Evolutionary conservation across 2,113 vertebrate genomes (phyloP), one percentile per base, ranked within the genome.

Genomic region (Cricetomys ansorgei): DNA sequence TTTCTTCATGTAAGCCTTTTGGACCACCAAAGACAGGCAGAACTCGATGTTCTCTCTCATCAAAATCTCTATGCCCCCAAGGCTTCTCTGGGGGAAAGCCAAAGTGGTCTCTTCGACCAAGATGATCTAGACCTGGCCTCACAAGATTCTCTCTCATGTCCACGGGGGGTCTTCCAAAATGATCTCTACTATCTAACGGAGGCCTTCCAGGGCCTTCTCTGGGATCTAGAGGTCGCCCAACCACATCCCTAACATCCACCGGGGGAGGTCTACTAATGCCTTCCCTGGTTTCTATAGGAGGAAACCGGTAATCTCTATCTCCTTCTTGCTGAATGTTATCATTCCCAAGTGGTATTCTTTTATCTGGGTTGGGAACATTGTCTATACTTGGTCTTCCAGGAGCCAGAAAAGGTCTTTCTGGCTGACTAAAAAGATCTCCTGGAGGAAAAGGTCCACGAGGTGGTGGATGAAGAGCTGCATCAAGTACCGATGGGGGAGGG

Each of bases 251-350:
- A 95, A 98, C 98, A 94, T 99, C 99, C 90, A 99, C 97, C 1
- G 98, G 98, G 92, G 98, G 98, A 3, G 99, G 98, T 57, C 99
- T 98, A 89, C 80, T 97, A 91, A 98, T 93, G 93, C 94, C 98
- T 90, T 99, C 99, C 85, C 99, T 84, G 94, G 98, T 98, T 92
- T 99, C 99, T 57, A 99, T 97, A 4, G 99, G 99, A 97, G 99
- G 99, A 98, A 99, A 99, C 88, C 99, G 99, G 97, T 99, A 99
- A 99, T 99, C 99, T 99, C 99, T 98, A 97, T 99, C 99, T 96
- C 99, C 99, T 96, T 99, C 99, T 97, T 99, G 99, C 48, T 99
- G 99, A 94, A 99, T 98, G 67, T 97, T 98, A 50, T 99, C 99
- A 0, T 98, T 99, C 45, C 99, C 99, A 34, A 99, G 97, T 0